These are phyloP conservation scores for Mythimna vitellina DNA, from an alignment of 2,888 invertebrate species.

Conservation along the genomic window DNA sequence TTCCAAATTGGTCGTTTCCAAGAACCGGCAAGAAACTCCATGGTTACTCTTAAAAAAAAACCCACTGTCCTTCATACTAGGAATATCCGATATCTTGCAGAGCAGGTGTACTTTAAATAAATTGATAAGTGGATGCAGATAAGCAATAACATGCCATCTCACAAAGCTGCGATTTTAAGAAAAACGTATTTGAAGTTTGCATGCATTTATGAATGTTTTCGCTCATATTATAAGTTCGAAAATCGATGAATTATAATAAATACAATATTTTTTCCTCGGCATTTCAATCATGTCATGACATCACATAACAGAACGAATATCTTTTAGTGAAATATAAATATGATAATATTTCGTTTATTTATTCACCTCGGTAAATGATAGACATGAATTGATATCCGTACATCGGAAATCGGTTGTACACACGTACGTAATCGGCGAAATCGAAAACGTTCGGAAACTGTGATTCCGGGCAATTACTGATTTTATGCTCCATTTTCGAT, in stretches of 20 bases:
- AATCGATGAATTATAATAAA: neutral
- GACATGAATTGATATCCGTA: slow-evolving; percentile 78
- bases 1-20: too few relatives aligned
- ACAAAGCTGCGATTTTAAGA: too few relatives aligned
- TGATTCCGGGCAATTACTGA: slow-evolving; percentile 73
- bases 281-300: slow-evolving; percentile 1
- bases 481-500: slow-evolving; percentile 72
- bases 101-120: too few relatives aligned
- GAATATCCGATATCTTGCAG: too few relatives aligned
- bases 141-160: too few relatives aligned
- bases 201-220: neutral
- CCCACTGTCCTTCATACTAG: too few relatives aligned
- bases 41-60: too few relatives aligned
- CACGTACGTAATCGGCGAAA: slow-evolving; percentile 78
- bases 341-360: slow-evolving; percentile 38
- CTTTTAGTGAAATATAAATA: neutral
- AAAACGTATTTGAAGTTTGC: too few relatives aligned
- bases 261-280: neutral
- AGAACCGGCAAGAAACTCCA: too few relatives aligned
- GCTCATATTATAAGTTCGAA: neutral
- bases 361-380: slow-evolving; percentile 65
- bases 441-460: slow-evolving; percentile 80
- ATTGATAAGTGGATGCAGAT: too few relatives aligned
- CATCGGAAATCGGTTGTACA: slow-evolving; percentile 80
- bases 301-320: neutral